Evolutionary conservation across 2,888 invertebrate genomes (phyloP).

Genomic region (Busseola fusca): DNA sequence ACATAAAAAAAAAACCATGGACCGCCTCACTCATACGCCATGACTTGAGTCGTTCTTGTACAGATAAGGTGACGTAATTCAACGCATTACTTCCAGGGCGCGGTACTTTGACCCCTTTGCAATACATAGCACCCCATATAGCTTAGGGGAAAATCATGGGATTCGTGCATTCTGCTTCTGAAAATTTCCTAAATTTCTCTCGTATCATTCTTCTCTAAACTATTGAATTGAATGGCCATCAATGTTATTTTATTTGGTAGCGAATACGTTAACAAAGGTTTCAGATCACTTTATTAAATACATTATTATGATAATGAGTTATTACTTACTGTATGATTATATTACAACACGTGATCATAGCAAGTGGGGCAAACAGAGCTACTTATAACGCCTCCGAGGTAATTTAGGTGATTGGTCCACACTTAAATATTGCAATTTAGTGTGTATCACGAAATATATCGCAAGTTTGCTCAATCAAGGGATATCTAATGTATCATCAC

Average conservation of each 20-base stretch:
- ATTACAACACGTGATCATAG: constrained; percentile 8
- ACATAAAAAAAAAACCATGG: no score
- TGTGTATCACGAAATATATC: constrained; percentile 33
- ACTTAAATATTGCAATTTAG: constrained; percentile 27
- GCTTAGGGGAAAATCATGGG: not conserved
- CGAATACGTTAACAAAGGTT: not conserved
- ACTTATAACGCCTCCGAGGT: constrained; percentile 18
- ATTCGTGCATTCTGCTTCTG: not conserved
- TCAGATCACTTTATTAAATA: not conserved
- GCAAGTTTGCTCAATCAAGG: constrained; percentile 5
- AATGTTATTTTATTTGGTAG: not conserved
- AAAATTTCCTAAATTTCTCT: not conserved
- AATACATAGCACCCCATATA: not conserved
- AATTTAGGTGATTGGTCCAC: constrained; percentile 19
- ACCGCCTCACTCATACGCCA: no score
- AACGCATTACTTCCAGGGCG: not conserved
- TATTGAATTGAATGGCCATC: not conserved
- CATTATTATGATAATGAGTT: not conserved
- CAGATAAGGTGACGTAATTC: not conserved
- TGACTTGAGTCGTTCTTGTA: not conserved
- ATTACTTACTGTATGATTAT: constrained; percentile 12
- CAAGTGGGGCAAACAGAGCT: constrained; percentile 22
- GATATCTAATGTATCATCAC: constrained; percentile 28
- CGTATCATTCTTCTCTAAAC: not conserved
- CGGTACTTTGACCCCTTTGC: not conserved